A percentile compares a stretch with the other conserved stretches of the same genome.
These are phyloP conservation scores for Theonella swinhoei DNA, from an alignment of 37 sponge, comb jelly and placozoan genomes.

Conservation along the genomic window DNA sequence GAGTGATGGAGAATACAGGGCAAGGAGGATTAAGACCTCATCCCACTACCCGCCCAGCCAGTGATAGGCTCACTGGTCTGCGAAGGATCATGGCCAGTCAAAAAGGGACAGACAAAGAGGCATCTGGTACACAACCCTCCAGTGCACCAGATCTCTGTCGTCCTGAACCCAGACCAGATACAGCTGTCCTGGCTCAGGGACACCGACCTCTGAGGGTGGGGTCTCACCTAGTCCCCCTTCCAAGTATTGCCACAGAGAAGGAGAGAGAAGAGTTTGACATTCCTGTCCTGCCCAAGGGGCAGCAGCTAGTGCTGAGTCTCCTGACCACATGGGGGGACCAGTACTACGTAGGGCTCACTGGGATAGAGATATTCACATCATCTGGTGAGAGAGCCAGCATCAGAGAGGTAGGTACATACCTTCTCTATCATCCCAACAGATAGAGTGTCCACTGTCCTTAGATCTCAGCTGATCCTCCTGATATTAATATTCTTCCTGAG, in stretches of 20 bases:
- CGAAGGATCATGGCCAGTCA: too few relatives aligned
- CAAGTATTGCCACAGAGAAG: conserved; percentile 10
- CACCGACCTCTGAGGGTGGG: conserved; percentile 9
- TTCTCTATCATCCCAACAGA: too few relatives aligned
- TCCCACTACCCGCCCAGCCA: too few relatives aligned
- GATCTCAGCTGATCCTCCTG: conserved; percentile 93
- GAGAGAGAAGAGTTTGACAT: conserved; percentile 35
- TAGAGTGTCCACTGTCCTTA: too few relatives aligned
- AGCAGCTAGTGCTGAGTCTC: conserved; percentile 71
- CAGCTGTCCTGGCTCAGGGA: neutral
- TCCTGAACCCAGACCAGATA: neutral
- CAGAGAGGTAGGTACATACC: too few relatives aligned
- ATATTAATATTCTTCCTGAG: conserved; percentile 92
- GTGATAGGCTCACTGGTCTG: too few relatives aligned
- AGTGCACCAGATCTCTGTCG: neutral
- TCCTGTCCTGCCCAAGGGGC: conserved; percentile 85
- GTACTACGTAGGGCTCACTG: conserved; percentile 95
- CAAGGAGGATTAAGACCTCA: too few relatives aligned
- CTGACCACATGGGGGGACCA: conserved; percentile 94
- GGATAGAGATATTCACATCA: conserved; percentile 88
- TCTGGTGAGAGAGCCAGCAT: conserved; percentile 65
- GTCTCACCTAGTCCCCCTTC: neutral
- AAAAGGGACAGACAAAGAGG: too few relatives aligned
- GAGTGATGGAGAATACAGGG: too few relatives aligned
- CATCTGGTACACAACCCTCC: too few relatives aligned